Base-by-base conservation (phyloP, 1,140 invertebrate species). In the Halyomorpha halys region DNA sequence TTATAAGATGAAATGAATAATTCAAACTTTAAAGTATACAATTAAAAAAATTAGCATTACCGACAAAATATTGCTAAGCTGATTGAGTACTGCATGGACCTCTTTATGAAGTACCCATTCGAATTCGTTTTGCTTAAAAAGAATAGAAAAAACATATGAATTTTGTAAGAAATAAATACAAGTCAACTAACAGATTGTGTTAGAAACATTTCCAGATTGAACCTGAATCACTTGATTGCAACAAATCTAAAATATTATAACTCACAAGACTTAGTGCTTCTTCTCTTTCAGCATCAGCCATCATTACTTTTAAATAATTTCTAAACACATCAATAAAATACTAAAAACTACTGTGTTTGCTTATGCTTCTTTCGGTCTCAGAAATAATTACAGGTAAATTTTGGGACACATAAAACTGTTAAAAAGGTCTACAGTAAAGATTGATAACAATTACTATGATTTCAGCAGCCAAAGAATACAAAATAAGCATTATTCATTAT, bases 51-150 rank as follows among this genome's bases (percentile, higher is more conserved):
- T 61, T 68, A 16, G 3, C 79, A 79, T 82, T 80, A 92, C 90
- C 71, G 89, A 83, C 70, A 94, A 78, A 71, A 94, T 87, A 62
- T 85, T 82, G 70, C 89, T 85, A 23, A 94, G 80, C 73, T 93
- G 88, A 69, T 85, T 84, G 70, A 94, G 77, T 69, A 91, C 89
- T 61, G 86, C 83, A 74, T 91, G 89, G 64, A 94, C 90, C 77
- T 94, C 90, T 74, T 91, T 84, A 69, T 89, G 85, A 53, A 94
- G 79, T 49, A 94, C 84, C 91, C 91, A 94, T 78, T 93, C 89
- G 75, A 93, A 94, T 79, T 94, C 91, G 77, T 88, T 86, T 85
- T 93, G 90, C 90, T 94, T 74, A 44, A 70, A 70, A 47, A 65
- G 70, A 66, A 51, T 19, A 66, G 53, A 16, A 34, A 63, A 68